These are phyloP conservation scores for Oasisia sp. DNA, from an alignment of 2,888 invertebrate species.

Conservation along the genomic window DNA sequence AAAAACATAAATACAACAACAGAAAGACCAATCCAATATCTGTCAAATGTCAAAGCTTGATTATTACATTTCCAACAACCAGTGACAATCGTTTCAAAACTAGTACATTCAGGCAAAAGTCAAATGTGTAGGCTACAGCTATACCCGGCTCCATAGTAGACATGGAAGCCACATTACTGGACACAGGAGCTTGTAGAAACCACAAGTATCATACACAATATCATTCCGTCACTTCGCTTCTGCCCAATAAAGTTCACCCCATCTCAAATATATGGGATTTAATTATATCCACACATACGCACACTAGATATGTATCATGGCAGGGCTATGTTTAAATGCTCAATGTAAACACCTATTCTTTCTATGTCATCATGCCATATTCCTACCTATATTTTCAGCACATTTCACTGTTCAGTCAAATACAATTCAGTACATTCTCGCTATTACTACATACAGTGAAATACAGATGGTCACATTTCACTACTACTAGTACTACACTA, in stretches of 20 bases:
- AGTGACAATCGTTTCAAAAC: not conserved
- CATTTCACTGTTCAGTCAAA: too few relatives aligned
- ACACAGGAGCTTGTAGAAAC: not conserved
- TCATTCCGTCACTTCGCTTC: not conserved
- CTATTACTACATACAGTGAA: not conserved
- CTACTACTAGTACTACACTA: not conserved
- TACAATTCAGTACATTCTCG: not conserved
- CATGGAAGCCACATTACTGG: not conserved
- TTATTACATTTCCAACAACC: not conserved
- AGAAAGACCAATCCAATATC: not conserved
- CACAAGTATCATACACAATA: not conserved
- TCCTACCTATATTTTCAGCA: too few relatives aligned
- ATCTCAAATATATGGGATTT: not conserved
- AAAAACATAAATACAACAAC: not conserved
- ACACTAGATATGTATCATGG: slow-evolving; percentile 3
- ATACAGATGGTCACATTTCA: not conserved
- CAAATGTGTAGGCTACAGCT: not conserved
- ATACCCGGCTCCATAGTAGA: not conserved
- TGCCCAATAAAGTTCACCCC: not conserved
- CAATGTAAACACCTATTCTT: not conserved
- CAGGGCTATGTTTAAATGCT: not conserved
- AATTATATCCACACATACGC: not conserved
- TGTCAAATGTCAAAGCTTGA: not conserved
- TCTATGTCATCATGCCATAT: not conserved
- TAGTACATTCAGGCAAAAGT: not conserved